These are phyloP conservation scores for Perca fluviatilis DNA, from an alignment of 2,113 vertebrate genomes.

Conservation along the genomic window DNA sequence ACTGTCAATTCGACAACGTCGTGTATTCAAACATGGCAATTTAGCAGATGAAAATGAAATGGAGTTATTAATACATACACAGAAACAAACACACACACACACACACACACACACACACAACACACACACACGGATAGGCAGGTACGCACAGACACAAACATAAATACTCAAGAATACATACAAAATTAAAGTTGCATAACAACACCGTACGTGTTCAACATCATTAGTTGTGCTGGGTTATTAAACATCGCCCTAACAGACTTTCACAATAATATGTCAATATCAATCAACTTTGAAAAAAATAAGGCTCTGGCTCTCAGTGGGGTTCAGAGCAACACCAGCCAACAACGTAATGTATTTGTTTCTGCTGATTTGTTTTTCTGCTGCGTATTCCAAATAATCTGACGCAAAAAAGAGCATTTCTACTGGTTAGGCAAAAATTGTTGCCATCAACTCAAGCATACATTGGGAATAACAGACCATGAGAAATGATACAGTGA, in stretches of 20 bases:
- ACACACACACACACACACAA: neutral
- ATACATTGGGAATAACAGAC: neutral
- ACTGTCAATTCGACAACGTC: neutral
- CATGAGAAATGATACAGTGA: neutral
- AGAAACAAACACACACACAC: neutral
- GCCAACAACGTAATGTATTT: neutral
- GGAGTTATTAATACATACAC: conserved; percentile 10
- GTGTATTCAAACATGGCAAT: conserved; percentile 26
- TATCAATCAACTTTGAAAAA: conserved; percentile 61
- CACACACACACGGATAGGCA: neutral
- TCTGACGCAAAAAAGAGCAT: neutral
- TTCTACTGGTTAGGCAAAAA: neutral
- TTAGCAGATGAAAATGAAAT: conserved; percentile 32
- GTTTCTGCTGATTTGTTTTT: neutral
- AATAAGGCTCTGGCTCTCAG: conserved; percentile 26
- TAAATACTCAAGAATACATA: neutral
- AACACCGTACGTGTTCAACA: conserved; percentile 55
- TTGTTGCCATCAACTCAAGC: neutral
- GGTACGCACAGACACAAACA: neutral
- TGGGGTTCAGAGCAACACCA: conserved; percentile 23
- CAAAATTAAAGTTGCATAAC: conserved; percentile 38
- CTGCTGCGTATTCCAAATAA: neutral
- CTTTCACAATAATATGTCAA: conserved; percentile 63
- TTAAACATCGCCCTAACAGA: conserved; percentile 66
- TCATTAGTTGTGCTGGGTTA: conserved; percentile 72